phyloP scores from a whole-genome alignment of 2,113 vertebrate genomes.

The Morone saxatilis region DNA sequence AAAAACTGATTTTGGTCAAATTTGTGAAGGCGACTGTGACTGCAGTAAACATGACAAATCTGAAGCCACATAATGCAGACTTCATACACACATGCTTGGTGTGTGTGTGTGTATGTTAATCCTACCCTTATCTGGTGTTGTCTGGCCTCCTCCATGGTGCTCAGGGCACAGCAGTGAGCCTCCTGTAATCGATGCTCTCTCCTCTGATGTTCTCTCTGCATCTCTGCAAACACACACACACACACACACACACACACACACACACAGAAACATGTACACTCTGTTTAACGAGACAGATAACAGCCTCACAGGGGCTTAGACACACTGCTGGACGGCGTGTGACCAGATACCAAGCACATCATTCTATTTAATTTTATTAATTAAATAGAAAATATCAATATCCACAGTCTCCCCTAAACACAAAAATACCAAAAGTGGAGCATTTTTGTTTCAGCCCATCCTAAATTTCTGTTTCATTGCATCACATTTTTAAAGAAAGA shows the following conservation, averaged over 20 bases:
- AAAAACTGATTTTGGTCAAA: neutral
- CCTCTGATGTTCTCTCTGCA: constrained; percentile 94
- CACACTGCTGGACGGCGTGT: neutral
- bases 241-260: neutral
- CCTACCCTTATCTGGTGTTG: constrained; percentile 92
- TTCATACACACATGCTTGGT: neutral
- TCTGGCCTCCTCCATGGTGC: constrained; percentile 94
- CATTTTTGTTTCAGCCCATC: neutral
- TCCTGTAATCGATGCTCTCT: constrained; percentile 93
- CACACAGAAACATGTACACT: constrained; percentile 10
- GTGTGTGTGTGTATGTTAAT: neutral
- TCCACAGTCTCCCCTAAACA: neutral
- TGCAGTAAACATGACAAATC: neutral
- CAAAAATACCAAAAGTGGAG: neutral
- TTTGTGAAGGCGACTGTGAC: neutral
- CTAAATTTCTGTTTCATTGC: neutral
- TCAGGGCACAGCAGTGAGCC: constrained; percentile 93
- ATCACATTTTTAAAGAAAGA: neutral
- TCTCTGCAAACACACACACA: constrained; percentile 75
- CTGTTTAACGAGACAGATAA: neutral
- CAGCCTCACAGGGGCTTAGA: neutral
- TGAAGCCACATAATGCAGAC: neutral
- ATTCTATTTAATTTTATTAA: neutral
- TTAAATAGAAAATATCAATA: neutral
- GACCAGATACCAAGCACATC: neutral